A percentile compares a stretch with the other conserved stretches of the same genome.
Conservation (phyloP, 2,888 invertebrate genomes). For the Chrysina gloriosa region DNA sequence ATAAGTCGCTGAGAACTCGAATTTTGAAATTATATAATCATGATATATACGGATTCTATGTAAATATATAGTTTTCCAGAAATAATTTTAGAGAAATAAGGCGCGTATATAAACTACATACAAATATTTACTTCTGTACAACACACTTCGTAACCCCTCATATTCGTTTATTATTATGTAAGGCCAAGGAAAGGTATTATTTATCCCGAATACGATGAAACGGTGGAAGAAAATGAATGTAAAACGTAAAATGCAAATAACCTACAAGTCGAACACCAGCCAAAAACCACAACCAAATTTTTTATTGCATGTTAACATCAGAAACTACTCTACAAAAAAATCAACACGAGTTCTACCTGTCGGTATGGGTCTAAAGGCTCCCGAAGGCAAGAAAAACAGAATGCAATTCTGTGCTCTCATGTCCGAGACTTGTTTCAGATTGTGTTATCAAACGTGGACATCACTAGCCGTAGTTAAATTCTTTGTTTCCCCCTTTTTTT, state of each 20-base stretch:
- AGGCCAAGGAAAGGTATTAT: too few species aligned
- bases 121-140: too few species aligned
- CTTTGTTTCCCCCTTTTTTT: slow-evolving; percentile 40
- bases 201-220: too few species aligned
- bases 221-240: slow-evolving; percentile 55
- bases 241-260: slow-evolving; percentile 62
- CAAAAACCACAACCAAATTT: slow-evolving; percentile 57
- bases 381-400: slow-evolving; percentile 57
- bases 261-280: slow-evolving; percentile 56
- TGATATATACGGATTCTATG: too few species aligned
- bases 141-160: too few species aligned
- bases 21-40: too few species aligned
- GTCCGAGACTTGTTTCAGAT: slow-evolving; percentile 58
- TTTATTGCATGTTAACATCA: slow-evolving; percentile 64
- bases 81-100: too few species aligned
- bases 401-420: slow-evolving; percentile 59
- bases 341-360: slow-evolving; percentile 59
- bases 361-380: slow-evolving; percentile 57
- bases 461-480: slow-evolving; percentile 54
- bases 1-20: too few species aligned
- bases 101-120: too few species aligned
- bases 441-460: slow-evolving; percentile 62
- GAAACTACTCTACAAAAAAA: slow-evolving; percentile 61
- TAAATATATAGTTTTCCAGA: too few species aligned
- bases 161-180: too few species aligned